phyloP scores from a whole-genome alignment of 2,113 vertebrate genomes.

The Chaenocephalus aceratus region DNA sequence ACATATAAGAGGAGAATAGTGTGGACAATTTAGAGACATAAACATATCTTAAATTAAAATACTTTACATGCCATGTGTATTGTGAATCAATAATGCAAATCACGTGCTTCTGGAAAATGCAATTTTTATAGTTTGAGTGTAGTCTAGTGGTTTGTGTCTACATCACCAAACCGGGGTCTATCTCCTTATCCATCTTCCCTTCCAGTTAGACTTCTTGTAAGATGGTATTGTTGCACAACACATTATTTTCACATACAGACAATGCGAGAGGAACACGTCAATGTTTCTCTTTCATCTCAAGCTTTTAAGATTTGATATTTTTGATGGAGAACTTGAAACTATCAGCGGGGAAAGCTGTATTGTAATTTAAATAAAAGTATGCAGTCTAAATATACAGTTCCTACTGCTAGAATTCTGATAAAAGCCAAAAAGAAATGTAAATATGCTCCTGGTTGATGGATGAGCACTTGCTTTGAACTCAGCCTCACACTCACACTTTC shows the following conservation, averaged over 20 bases:
- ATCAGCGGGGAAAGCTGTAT: neutral
- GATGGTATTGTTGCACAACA: neutral
- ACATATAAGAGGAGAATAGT: neutral
- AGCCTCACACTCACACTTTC: slow-evolving; percentile 9
- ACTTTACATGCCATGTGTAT: neutral
- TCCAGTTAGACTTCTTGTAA: no score
- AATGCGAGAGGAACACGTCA: neutral
- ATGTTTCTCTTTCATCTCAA: neutral
- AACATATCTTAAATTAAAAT: neutral
- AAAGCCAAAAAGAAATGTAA: neutral
- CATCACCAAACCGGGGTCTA: neutral
- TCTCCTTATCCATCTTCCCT: neutral
- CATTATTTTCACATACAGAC: neutral
- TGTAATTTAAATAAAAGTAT: neutral
- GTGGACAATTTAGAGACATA: neutral
- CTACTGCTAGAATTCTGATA: neutral
- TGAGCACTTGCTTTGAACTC: slow-evolving; percentile 38
- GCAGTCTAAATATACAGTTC: neutral
- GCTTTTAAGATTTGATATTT: neutral
- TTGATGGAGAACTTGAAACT: neutral
- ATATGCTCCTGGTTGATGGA: neutral
- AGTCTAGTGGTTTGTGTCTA: neutral
- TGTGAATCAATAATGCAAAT: no score
- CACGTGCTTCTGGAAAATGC: neutral
- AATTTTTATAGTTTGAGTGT: neutral